phyloP scores from a whole-genome alignment of 2,797 vertebrate species.

The Pangasius larnaudii region DNA sequence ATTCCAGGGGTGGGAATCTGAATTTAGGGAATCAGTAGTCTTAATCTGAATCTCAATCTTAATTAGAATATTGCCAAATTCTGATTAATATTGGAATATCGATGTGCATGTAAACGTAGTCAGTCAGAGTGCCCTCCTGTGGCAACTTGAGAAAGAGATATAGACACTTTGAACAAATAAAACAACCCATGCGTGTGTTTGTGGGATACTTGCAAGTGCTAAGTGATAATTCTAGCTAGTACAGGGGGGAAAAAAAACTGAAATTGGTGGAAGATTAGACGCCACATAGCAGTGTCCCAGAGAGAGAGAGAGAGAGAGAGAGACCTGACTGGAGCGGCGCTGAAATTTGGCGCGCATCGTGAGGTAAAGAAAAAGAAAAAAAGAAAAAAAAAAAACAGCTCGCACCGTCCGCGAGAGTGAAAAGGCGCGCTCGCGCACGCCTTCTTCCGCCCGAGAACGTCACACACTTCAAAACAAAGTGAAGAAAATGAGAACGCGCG shows the following conservation, averaged over 20 bases:
- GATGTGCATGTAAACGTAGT: no score
- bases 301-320: no score
- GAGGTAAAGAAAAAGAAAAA: background rate
- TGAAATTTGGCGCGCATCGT: slow-evolving; percentile 34
- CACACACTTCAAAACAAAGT: background rate
- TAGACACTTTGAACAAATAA: background rate
- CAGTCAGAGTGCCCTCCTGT: background rate
- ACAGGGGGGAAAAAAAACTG: background rate
- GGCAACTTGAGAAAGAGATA: background rate
- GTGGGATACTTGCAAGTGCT: background rate
- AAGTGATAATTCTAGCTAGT: background rate
- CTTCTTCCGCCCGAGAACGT: background rate
- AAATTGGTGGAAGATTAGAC: background rate
- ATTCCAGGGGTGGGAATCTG: no score
- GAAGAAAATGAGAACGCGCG: background rate
- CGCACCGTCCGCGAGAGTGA: background rate
- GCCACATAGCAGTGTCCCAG: background rate
- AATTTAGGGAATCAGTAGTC: no score
- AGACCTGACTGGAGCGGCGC: background rate
- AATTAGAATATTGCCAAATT: no score
- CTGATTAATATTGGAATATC: no score
- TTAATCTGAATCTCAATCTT: no score
- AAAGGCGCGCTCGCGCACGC: slow-evolving; percentile 18
- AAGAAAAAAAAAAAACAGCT: background rate
- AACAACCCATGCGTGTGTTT: background rate